A percentile compares a stretch with the other conserved stretches of the same genome.
These are phyloP conservation scores for Phycodurus eques DNA, from an alignment of 2,113 vertebrate genomes.

Conservation along the genomic window DNA sequence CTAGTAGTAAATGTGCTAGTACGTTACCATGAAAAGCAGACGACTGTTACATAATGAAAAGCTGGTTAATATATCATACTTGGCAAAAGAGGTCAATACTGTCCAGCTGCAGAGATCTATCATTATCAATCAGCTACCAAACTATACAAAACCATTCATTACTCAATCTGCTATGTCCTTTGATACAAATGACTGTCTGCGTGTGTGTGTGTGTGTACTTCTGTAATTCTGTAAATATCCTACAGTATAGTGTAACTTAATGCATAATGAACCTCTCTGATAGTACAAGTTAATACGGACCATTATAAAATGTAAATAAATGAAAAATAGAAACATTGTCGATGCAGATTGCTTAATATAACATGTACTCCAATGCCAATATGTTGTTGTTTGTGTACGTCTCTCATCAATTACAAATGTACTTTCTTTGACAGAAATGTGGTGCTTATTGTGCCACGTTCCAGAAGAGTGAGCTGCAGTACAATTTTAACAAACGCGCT, in stretches of 20 bases:
- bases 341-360: too few relatives aligned
- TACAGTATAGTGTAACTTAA: too few relatives aligned
- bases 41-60: not conserved
- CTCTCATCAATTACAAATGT: not conserved
- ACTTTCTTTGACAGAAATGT: conserved; percentile 18
- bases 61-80: not conserved
- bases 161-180: too few relatives aligned
- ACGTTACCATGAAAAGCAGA: not conserved
- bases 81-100: not conserved
- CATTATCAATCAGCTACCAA: not conserved
- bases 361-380: not conserved
- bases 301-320: too few relatives aligned
- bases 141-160: not conserved
- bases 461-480: conserved; percentile 1
- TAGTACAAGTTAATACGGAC: too few relatives aligned
- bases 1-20: not conserved
- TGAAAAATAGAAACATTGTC: too few relatives aligned
- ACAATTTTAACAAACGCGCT: conserved; percentile 58
- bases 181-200: too few relatives aligned
- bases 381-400: not conserved
- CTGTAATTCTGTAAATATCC: too few relatives aligned
- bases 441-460: not conserved
- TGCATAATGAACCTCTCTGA: too few relatives aligned
- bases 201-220: too few relatives aligned
- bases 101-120: not conserved